These are phyloP conservation scores for Trogon melanurus DNA, from an alignment of 2,113 vertebrate species.

Conservation along the genomic window DNA sequence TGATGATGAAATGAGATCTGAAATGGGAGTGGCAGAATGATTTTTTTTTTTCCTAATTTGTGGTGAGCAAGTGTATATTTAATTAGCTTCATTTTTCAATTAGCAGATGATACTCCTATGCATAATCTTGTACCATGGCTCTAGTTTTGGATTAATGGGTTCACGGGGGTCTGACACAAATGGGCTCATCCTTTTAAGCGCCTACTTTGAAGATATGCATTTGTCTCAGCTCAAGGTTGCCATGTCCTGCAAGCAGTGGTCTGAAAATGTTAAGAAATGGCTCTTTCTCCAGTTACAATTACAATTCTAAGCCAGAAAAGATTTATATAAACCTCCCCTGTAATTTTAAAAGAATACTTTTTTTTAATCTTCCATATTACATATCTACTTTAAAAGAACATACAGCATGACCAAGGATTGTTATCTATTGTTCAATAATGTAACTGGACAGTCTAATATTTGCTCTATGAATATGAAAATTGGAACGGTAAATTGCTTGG, in stretches of 20 bases:
- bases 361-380: background rate
- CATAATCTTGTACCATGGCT: background rate
- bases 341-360: background rate
- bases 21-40: background rate
- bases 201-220: background rate
- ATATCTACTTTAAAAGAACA: background rate
- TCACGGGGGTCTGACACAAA: background rate
- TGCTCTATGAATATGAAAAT: slow-evolving; percentile 53
- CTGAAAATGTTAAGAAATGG: background rate
- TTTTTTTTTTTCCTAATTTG: background rate
- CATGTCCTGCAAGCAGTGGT: background rate
- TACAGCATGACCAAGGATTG: background rate
- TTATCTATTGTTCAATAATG: slow-evolving; percentile 53
- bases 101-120: background rate
- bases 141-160: background rate
- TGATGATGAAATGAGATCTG: background rate
- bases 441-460: slow-evolving; percentile 56
- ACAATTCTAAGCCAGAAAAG: background rate
- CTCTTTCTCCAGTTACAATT: background rate
- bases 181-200: background rate
- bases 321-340: accelerated
- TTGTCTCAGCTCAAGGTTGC: background rate
- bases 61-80: background rate
- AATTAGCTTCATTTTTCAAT: background rate
- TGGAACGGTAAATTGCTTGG: slow-evolving; percentile 31